Evolutionary conservation across 2,888 invertebrate species (phyloP), one percentile per base, ranked within the genome.

Genomic region (Ernsta delagoae): DNA sequence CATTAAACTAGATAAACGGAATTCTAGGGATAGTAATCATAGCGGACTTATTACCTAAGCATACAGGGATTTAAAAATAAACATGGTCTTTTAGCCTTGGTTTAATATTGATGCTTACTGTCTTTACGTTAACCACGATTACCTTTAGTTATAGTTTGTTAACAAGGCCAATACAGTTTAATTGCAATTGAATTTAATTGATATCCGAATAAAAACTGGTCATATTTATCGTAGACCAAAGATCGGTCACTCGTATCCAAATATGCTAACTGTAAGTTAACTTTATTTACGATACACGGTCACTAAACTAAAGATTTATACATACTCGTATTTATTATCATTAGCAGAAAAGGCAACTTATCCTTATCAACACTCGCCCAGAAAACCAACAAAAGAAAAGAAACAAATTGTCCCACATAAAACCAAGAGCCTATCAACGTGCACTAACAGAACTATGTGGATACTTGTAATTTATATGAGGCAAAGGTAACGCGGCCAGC

Each of bases 401-500:
- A 16, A 48, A 48, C 12, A 48, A 48, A 48, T 41, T 41, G 24
- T 41, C 31, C 36, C 11, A 57, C 57, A 57, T 54, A 57, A n/a
- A 34, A 57, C 56, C 9, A 8, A 57, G 11, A 36, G 57, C 57
- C 57, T 9, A 57, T 57, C 36, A 57, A 34, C 57, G 9, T 34
- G 34, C 57, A 34, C 36, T 36, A 57, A 57, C 57, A 57, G 57
- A 57, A 57, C 34, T 50, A 31, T 48, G n/a, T 45, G 48, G 16
- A 24, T 24, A 24, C 24, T 24, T 24, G 24, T 57, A 60, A 45
- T 61, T 43, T 61, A 61, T 11, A 31, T n/a, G n/a, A 39, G 39
- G 24, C 11, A 34, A 36, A 67, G 61, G 61, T 67, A 61, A 31
- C 54, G 54, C 54, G 31, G 65, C 64, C 50, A 65, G 57, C 59